Base-by-base conservation (phyloP, 2,888 invertebrate genomes). In the Aradus depressus region DNA sequence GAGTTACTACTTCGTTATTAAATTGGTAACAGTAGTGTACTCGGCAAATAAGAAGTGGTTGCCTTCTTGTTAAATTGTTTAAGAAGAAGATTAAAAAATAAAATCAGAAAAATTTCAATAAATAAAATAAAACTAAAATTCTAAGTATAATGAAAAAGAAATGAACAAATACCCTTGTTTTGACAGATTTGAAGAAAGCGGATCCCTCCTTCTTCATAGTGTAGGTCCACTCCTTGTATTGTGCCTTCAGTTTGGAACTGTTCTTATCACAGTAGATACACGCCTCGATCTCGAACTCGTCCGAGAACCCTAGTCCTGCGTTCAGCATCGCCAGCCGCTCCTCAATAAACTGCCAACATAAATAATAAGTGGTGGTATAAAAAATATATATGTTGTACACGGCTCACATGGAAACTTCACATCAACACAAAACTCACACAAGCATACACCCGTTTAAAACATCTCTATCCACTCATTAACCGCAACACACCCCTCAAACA, bases 301-400 rank as follows among this genome's bases (percentile, higher is more conserved):
- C 96, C 28, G 85, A 85, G 66, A 91, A 90, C 0, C 92, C 90
- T 52, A 84, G 74, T 0, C 96, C 95, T n/a, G 84, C 81, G 67
- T 93, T 95, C 57, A 96, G 75, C 75, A 92, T 81, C 60, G 88
- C 85, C 60, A 96, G 71, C 61, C 96, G 76, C 69, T 93, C 95
- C 64, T 95, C 93, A 63, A 97, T 88, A 67, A 97, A 93, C 86
- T 91, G 70, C 41, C n/a, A n/a, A n/a, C n/a, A n/a, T n/a, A n/a
- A n/a, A n/a, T n/a, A 72, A 66, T 55, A 52, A 39, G 28, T 44
- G n/a, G n/a, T n/a, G n/a, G n/a, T n/a, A n/a, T 32, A 50, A 18
- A 44, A n/a, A 37, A 43, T 21, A 50, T 39, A 42, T 41, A 16
- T 39, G 23, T 42, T n/a, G n/a, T n/a, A n/a, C n/a, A n/a, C n/a